These are phyloP conservation scores for Cordilura impudica DNA, from an alignment of 2,888 invertebrate species.

Conservation along the genomic window DNA sequence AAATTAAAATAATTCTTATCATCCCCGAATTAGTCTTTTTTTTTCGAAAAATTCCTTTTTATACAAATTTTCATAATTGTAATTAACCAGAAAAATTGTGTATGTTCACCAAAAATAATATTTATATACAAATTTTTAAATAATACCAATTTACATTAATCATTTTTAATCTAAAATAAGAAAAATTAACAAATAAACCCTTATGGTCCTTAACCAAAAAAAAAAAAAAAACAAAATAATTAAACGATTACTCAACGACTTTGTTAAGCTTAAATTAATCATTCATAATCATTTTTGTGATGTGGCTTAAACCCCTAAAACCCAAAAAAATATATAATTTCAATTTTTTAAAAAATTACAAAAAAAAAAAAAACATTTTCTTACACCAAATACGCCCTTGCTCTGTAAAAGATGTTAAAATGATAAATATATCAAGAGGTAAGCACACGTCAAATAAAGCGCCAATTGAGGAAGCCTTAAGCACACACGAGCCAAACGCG, in stretches of 20 bases:
- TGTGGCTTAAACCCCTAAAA: slow-evolving; percentile 34
- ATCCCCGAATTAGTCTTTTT: no score
- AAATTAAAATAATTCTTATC: no score
- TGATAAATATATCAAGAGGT: slow-evolving; percentile 72
- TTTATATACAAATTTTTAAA: slow-evolving; percentile 46
- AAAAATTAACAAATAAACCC: not conserved
- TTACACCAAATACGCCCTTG: slow-evolving; percentile 17
- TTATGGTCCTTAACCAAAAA: not conserved
- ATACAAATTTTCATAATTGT: slow-evolving; percentile 39
- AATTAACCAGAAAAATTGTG: slow-evolving; percentile 55
- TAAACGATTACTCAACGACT: slow-evolving; percentile 76
- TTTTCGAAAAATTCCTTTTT: not conserved
- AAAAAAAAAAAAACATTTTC: no score
- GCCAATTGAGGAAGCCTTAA: slow-evolving; percentile 68
- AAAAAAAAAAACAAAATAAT: slow-evolving; percentile 60
- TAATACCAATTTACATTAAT: slow-evolving; percentile 50
- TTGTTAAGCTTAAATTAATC: slow-evolving; percentile 69
- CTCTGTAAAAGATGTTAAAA: slow-evolving; percentile 68
- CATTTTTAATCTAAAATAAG: slow-evolving; percentile 34
- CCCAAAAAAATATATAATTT: slow-evolving; percentile 14
- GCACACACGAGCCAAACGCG: slow-evolving; percentile 56
- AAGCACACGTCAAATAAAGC: slow-evolving; percentile 76
- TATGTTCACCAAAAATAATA: not conserved
- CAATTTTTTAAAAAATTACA: no score
- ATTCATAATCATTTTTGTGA: slow-evolving; percentile 55